A percentile compares a stretch with the other conserved stretches of the same genome.
Evolutionary conservation across 2,113 vertebrate genomes (phyloP).

Genomic region (Gobio gobio): DNA sequence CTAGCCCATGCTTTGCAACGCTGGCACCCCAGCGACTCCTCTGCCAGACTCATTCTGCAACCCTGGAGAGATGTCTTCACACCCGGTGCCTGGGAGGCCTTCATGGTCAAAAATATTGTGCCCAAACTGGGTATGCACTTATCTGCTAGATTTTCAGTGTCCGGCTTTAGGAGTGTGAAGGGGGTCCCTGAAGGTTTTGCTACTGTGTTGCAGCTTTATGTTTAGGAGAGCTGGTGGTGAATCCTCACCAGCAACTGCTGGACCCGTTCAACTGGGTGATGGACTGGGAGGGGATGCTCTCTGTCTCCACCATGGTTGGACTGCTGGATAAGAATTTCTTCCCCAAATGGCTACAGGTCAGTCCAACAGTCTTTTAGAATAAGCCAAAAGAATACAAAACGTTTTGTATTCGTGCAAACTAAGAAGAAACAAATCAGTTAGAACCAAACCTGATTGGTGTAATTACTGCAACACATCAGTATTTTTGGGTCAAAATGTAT

Average conservation of each 20-base stretch:
- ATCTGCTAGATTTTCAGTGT: neutral
- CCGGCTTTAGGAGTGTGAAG: neutral
- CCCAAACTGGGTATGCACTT: conserved; percentile 89
- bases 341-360: conserved; percentile 95
- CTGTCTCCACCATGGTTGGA: conserved; percentile 90
- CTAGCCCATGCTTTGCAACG: conserved; percentile 91
- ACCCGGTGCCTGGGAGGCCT: conserved; percentile 95
- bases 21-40: conserved; percentile 95
- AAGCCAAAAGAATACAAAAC: neutral
- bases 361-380: conserved; percentile 3
- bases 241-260: conserved; percentile 98
- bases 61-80: conserved; percentile 98
- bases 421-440: neutral
- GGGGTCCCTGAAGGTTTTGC: neutral
- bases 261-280: conserved; percentile 96
- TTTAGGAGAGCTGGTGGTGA: conserved; percentile 91
- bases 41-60: conserved; percentile 94
- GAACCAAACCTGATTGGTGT: neutral
- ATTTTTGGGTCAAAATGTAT: neutral
- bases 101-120: conserved; percentile 98
- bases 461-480: neutral
- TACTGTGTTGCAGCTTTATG: conserved; percentile 81
- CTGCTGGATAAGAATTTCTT: conserved; percentile 97
- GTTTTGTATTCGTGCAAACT: neutral
- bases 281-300: conserved; percentile 98